Base-by-base conservation (phyloP, 1,140 invertebrate species). In the Colletes latitarsis region DNA sequence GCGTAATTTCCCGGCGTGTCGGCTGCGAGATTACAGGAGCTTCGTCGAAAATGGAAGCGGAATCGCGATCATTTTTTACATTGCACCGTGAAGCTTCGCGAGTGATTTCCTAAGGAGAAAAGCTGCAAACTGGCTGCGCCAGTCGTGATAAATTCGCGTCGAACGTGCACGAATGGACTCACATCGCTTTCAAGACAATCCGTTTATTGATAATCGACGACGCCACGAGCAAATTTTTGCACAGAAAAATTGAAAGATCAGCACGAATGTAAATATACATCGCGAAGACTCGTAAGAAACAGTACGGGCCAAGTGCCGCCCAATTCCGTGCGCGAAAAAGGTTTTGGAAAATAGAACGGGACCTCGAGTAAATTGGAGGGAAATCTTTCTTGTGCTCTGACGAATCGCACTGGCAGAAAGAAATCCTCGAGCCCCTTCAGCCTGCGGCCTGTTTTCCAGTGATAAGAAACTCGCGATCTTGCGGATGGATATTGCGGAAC, bases 1-100 rank as follows among this genome's bases (percentile, higher is more conserved):
- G 30, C 14, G 30, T 70, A 80, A 83, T 84, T 84, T 53, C 46
- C 46, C 17, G 30, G 58, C 3, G 17, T 15, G 57, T 9, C 69
- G 12, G 39, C 19, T 64, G 14, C 66, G 68, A 80, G 60, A 83
- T 84, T 84, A 62, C 83, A 46, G 21, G 67, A 68, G 39, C 12
- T 19, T 15, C 19, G 15, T 30, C 49, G 49, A 49, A 12, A 83
- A 68, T 39, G 52, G 39, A 30, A 53, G 49, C 43, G 30, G 60
- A 57, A 21, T 55, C 9, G 12, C 17, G 46, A 67, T 80, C 57
- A 80, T 75, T 75, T 84, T 67, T 68, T 74, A 83, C 49, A 17
- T 8, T 5, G 43, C 41, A 52, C 14, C 43, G 1, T 53, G 1
- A 15, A n/a, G 30, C 12, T 19, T 49, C 43, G 9, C 49, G 17